Evolutionary conservation across 2,888 invertebrate genomes (phyloP).

Genomic region (Eumacrocentrus americanus): DNA sequence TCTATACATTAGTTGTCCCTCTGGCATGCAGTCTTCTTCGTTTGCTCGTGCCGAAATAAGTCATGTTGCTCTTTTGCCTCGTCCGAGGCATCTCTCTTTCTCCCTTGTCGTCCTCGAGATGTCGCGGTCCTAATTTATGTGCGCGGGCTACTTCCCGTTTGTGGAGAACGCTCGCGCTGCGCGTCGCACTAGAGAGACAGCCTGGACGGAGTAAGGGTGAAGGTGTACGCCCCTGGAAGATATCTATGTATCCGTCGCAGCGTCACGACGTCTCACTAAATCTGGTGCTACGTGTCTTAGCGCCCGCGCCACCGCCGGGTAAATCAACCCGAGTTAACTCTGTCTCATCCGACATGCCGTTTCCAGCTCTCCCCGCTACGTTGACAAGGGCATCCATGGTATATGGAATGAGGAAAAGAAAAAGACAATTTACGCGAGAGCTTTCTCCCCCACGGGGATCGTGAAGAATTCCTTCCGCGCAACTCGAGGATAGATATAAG

Average conservation of each 20-base stretch:
- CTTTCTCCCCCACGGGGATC: conserved; percentile 8
- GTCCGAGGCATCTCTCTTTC: conserved; percentile 13
- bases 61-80: conserved; percentile 33
- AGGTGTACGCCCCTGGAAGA: conserved; percentile 55
- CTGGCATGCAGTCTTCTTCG: conserved; percentile 21
- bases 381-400: conserved; percentile 41
- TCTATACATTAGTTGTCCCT: conserved; percentile 28
- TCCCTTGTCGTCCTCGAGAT: conserved; percentile 44
- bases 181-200: conserved; percentile 43
- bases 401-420: neutral
- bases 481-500: neutral
- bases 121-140: conserved; percentile 55
- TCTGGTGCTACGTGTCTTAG: conserved; percentile 59
- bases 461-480: conserved; percentile 19
- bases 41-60: conserved; percentile 28
- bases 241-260: conserved; percentile 59
- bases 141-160: conserved; percentile 54
- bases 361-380: conserved; percentile 49
- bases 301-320: conserved; percentile 45
- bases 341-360: conserved; percentile 57
- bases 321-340: conserved; percentile 59
- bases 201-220: conserved; percentile 47
- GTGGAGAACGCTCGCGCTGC: conserved; percentile 41
- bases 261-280: conserved; percentile 60
- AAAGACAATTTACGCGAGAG: conserved; percentile 22